Evolutionary conservation across 2,113 vertebrate genomes (phyloP), one percentile per base, ranked within the genome.

Genomic region (Noturus placidus): DNA sequence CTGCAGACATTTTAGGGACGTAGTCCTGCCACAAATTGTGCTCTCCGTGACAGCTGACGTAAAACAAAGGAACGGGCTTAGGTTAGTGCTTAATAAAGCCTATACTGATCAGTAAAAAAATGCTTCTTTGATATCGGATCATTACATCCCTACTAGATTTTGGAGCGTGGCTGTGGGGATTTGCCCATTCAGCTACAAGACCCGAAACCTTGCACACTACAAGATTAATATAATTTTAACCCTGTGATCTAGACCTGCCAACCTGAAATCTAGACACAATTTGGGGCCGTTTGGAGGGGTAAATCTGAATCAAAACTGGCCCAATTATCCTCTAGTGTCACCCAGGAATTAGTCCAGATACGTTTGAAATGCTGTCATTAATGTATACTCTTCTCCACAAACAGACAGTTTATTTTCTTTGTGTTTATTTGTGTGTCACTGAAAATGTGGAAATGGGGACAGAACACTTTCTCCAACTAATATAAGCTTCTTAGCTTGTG

Each of bases 381-480:
- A 7, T 1, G 8, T 83, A 13, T 38, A 14, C 11, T 38, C 59
- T 35, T 54, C 13, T 38, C 14, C 17, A 19, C 14, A 9, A n/a
- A 42, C 14, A 57, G 57, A 57, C 33, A 27, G 14, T 63, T 82
- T 65, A 9, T 80, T 30, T 83, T 72, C 38, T 70, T 42, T 35
- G 78, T 86, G 61, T 67, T 78, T 33, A 72, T 69, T 42, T 83
- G n/a, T 30, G 61, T 70, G 74, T 69, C 65, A 76, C 33, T 52
- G 27, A 30, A 70, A 77, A 25, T 42, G 35, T 83, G 77, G 56
- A 78, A 42, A 56, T 56, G 30, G 20, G n/a, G 35, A 9, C 27
- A 72, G 72, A 38, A 33, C 46, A 85, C n/a, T 61, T 83, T 50
- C 30, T 83, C n/a, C 63, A 83, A 86, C 63, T 86, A 79, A 86